A percentile compares a stretch with the other conserved stretches of the same genome.
Conservation (phyloP, 2,113 vertebrate genomes). For the Nibea coibor region DNA sequence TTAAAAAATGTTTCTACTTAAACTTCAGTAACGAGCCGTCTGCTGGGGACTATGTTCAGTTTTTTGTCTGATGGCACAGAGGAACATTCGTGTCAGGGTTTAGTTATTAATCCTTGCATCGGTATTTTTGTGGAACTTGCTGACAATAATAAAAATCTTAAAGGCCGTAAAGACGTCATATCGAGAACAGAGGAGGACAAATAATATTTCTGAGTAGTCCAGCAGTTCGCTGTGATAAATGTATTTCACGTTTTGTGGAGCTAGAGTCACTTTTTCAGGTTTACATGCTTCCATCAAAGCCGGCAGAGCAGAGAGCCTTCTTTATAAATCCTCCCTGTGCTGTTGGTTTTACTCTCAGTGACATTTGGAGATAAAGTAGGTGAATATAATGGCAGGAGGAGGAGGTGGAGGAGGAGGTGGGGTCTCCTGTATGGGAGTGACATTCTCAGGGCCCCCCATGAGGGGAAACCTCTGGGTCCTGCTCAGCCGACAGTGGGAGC, state of each 20-base stretch:
- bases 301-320: slow-evolving; percentile 40
- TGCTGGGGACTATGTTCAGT: no score
- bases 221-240: background rate
- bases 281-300: slow-evolving; percentile 37
- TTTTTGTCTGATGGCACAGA: no score
- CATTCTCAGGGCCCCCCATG: slow-evolving; percentile 70
- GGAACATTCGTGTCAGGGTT: no score
- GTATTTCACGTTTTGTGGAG: background rate
- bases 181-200: background rate
- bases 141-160: no score
- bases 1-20: no score
- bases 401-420: slow-evolving; percentile 19
- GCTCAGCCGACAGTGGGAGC: slow-evolving; percentile 53
- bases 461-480: slow-evolving; percentile 62
- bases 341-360: slow-evolving; percentile 63
- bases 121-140: no score
- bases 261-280: slow-evolving; percentile 11
- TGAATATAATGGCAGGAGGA: slow-evolving; percentile 51
- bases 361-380: slow-evolving; percentile 73
- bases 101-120: no score
- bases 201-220: background rate
- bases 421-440: slow-evolving; percentile 58
- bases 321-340: slow-evolving; percentile 51
- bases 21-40: no score
- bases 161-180: background rate